These are phyloP conservation scores for Argyrosomus japonicus DNA, from an alignment of 2,113 vertebrate genomes.

Conservation along the genomic window DNA sequence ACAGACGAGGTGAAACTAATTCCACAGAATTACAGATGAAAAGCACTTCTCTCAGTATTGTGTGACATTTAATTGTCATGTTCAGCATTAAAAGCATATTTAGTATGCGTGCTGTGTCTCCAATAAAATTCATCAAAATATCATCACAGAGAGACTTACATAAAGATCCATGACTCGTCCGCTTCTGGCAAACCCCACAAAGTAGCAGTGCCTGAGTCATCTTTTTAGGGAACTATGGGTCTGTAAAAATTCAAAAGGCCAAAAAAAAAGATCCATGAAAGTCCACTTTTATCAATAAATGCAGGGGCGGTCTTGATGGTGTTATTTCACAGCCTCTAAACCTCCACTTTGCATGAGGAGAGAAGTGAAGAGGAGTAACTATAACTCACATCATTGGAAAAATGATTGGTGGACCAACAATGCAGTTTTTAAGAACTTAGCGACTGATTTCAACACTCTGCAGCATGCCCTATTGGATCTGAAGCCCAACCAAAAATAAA, in stretches of 20 bases:
- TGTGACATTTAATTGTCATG: slow-evolving; percentile 46
- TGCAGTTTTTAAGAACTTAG: background rate
- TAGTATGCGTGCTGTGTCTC: slow-evolving; percentile 24
- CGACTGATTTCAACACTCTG: too few species aligned
- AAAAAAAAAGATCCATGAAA: slow-evolving; percentile 1
- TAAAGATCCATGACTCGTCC: slow-evolving; percentile 41
- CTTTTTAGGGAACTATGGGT: slow-evolving; percentile 9
- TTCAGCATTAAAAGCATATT: slow-evolving; percentile 29
- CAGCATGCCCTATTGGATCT: too few species aligned
- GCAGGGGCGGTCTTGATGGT: slow-evolving; percentile 24
- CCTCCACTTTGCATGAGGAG: slow-evolving; percentile 3
- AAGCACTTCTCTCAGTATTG: slow-evolving; percentile 7
- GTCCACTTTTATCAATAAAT: slow-evolving; percentile 34
- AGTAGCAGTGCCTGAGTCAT: slow-evolving; percentile 42
- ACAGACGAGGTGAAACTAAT: slow-evolving; percentile 1
- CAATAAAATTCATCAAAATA: slow-evolving; percentile 25
- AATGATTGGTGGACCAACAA: background rate
- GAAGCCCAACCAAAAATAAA: too few species aligned
- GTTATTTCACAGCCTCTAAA: slow-evolving; percentile 29
- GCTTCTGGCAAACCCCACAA: slow-evolving; percentile 24
- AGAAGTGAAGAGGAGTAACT: slow-evolving; percentile 15
- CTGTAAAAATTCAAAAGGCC: slow-evolving; percentile 14
- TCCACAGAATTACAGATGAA: slow-evolving; percentile 5
- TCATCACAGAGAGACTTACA: slow-evolving; percentile 21
- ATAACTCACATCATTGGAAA: background rate